Base-by-base conservation (phyloP, 2,888 invertebrate genomes). In the Catocala sponsa region DNA sequence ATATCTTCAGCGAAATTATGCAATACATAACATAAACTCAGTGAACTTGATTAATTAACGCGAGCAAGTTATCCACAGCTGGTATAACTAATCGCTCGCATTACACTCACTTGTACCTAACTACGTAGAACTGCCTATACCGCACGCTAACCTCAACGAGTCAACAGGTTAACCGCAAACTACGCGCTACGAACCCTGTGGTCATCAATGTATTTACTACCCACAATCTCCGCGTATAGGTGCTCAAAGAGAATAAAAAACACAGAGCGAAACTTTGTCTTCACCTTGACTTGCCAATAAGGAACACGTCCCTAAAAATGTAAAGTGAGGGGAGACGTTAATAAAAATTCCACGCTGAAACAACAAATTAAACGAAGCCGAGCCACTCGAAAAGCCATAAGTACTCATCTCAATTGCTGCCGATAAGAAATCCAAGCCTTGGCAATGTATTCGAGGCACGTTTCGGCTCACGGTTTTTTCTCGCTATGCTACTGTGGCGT, bases 371-470 rank as follows among this genome's bases (percentile, higher is more conserved):
- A 94, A 94, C 92, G 94, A 91, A 92, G 92, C 91, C 88, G 94
- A 94, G 92, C 93, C 91, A 93, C 93, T 94, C 91, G 94, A 92
- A 92, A 93, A 94, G 92, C 94, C 94, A 94, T 94, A 94, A 94
- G 94, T 94, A 91, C 94, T 94, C 94, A 94, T 94, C 94, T 94
- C 94, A 92, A 94, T 94, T 92, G 94, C 94, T 88, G 83, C 92
- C 94, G 92, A 94, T 94, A 94, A 94, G 94, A 93, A 94, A 94
- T 94, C 94, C 93, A 93, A 94, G 93, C 92, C 90, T 83, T 84
- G 83, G 85, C 91, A 87, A 93, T 92, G 94, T 94, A 94, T 94
- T 94, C 94, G 83, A 81, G 83, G 92, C 94, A 94, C 94, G 94
- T 94, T 91, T 89, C 89, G 91, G 91, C 91, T 89, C 88, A 92